Conservation (phyloP, 2,113 vertebrate genomes). For the Vireo altiloquus region DNA sequence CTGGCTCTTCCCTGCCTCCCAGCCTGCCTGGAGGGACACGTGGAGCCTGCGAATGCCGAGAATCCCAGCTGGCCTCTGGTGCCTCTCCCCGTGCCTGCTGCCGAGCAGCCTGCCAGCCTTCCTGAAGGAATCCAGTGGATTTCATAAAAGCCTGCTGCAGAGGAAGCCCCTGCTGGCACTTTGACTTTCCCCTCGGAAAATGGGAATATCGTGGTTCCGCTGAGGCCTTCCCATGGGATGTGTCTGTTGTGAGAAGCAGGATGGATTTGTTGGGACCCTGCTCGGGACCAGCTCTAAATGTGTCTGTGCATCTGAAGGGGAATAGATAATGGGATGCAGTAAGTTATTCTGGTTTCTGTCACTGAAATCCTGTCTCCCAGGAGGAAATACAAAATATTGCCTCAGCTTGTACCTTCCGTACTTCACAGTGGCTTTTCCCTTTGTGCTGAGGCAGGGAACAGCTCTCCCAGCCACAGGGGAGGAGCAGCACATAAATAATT, state of each 20-base stretch:
- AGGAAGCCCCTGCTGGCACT: not conserved
- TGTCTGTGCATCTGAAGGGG: not conserved
- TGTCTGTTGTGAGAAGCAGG: not conserved
- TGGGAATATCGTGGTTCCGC: not conserved
- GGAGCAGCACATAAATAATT: conserved; percentile 9
- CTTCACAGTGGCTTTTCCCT: not conserved
- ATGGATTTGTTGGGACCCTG: not conserved
- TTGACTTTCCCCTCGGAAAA: not conserved
- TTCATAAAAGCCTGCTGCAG: not conserved
- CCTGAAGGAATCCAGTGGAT: not conserved
- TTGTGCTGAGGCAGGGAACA: not conserved
- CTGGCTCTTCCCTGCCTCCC: not conserved
- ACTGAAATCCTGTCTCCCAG: not conserved
- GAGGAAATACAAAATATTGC: not conserved
- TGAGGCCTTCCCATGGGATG: not conserved
- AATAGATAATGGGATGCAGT: not conserved
- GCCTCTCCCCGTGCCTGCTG: not conserved
- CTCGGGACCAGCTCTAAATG: not conserved
- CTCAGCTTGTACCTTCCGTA: not conserved
- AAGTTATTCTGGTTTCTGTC: not conserved
- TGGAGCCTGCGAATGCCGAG: not conserved
- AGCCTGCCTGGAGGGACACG: not conserved
- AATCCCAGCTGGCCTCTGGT: not conserved
- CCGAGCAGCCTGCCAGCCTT: not conserved
- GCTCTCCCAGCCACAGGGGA: conserved; percentile 29